phyloP scores from a whole-genome alignment of 2,113 vertebrate species.

The Falco punctatus region DNA sequence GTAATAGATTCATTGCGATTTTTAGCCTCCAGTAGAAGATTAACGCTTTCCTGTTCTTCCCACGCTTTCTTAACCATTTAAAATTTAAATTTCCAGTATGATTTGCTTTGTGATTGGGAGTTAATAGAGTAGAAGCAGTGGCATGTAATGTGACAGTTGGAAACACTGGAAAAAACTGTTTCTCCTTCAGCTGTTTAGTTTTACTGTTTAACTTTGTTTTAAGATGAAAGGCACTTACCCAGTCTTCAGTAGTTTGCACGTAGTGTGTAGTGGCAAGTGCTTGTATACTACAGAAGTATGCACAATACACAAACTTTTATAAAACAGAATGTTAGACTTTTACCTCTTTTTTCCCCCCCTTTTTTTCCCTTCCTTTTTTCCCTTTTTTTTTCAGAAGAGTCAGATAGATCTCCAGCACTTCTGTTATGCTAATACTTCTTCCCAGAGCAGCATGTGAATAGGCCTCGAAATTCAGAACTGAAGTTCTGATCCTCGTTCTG shows the following conservation, averaged over 20 bases:
- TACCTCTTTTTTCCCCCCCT: rapidly evolving
- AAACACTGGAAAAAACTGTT: background rate
- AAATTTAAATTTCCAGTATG: background rate
- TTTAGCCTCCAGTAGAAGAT: background rate
- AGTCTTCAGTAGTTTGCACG: background rate
- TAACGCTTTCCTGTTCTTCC: background rate
- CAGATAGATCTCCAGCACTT: background rate
- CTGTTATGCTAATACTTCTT: background rate
- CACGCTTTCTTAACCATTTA: background rate
- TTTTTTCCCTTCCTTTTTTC: background rate
- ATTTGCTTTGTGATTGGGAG: background rate
- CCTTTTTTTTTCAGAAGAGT: background rate
- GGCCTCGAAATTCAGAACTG: background rate
- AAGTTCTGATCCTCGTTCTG: background rate
- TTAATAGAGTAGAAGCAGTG: background rate
- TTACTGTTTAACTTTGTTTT: background rate
- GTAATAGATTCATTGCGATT: background rate
- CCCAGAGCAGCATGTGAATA: background rate
- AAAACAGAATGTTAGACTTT: background rate
- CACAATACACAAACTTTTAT: background rate
- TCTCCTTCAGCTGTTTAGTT: background rate
- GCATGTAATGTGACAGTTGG: background rate
- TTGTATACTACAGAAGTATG: background rate
- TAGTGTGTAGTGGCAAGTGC: background rate
- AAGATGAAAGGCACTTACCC: background rate